These are phyloP conservation scores for Halcyon smyrnensis DNA, from an alignment of 2,797 vertebrate species.

Conservation along the genomic window DNA sequence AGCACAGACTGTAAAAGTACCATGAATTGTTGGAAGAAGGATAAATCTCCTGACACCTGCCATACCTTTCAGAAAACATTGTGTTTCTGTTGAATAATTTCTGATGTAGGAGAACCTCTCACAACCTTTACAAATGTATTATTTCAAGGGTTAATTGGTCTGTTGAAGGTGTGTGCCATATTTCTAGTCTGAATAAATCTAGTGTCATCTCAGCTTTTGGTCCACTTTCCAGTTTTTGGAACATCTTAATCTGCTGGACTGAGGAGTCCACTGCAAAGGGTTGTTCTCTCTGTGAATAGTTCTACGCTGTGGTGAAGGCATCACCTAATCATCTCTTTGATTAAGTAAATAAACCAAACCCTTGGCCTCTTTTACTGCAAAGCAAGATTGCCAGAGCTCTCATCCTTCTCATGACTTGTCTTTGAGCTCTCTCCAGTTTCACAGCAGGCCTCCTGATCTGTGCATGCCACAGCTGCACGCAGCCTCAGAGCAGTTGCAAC, in stretches of 20 bases:
- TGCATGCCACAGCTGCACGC: neutral
- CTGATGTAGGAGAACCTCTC: neutral
- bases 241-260: neutral
- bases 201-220: neutral
- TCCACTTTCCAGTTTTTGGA: neutral
- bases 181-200: neutral
- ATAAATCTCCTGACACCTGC: neutral
- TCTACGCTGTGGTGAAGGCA: neutral
- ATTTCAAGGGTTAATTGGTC: neutral
- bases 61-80: neutral
- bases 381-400: neutral
- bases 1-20: neutral
- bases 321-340: neutral
- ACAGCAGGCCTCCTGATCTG: neutral
- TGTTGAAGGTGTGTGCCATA: neutral
- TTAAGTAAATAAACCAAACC: neutral
- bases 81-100: neutral
- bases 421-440: constrained; percentile 8
- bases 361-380: neutral
- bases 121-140: neutral
- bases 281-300: neutral
- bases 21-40: neutral
- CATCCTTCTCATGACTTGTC: neutral
- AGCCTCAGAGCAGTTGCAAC: neutral
- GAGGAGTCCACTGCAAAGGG: neutral